These are phyloP conservation scores for Heteronetta atricapilla DNA, from an alignment of 2,113 vertebrate species.

Conservation along the genomic window DNA sequence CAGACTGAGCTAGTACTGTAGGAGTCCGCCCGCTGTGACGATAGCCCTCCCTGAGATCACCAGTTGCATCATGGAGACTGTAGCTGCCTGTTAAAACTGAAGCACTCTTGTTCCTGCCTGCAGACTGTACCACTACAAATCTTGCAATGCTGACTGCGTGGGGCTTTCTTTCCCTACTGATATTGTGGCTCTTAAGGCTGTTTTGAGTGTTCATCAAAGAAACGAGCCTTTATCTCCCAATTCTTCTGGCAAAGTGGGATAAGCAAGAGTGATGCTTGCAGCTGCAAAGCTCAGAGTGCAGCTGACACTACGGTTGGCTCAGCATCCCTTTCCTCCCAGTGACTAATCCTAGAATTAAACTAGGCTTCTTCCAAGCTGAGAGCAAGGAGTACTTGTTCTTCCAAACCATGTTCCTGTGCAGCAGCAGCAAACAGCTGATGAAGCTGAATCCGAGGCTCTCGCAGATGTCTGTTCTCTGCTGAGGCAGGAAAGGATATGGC, in stretches of 20 bases:
- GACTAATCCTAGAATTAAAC: neutral
- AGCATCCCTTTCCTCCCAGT: neutral
- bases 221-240: neutral
- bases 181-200: neutral
- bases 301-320: conserved; percentile 2
- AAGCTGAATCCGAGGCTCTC: neutral
- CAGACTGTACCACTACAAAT: neutral
- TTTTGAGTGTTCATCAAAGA: conserved; percentile 1
- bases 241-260: neutral
- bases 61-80: neutral
- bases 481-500: neutral
- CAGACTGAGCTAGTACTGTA: neutral
- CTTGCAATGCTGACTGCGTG: neutral
- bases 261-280: neutral
- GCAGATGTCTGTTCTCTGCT: neutral
- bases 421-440: neutral
- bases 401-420: neutral
- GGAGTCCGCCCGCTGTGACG: neutral
- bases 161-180: neutral
- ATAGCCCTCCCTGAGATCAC: neutral
- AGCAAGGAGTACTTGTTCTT: neutral
- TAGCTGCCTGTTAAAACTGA: neutral
- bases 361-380: neutral
- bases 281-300: neutral
- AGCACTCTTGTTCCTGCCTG: neutral